These are phyloP conservation scores for Drosophila sechellia DNA, from an alignment of 1,140 invertebrate genomes.

Conservation along the genomic window DNA sequence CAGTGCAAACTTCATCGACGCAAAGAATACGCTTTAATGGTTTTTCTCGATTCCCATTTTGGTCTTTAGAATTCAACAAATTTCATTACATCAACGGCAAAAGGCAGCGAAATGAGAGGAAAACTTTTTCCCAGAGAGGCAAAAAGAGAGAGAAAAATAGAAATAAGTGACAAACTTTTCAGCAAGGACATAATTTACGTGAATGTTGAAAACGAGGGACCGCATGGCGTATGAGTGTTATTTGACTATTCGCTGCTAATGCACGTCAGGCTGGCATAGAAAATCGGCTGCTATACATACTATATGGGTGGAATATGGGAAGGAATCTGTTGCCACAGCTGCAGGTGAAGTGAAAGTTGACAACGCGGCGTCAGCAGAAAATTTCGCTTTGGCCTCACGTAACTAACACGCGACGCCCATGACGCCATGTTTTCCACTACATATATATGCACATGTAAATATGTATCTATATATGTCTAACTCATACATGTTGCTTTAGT, in stretches of 20 bases:
- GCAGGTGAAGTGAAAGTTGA: conserved; percentile 80
- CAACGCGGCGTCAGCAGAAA: conserved; percentile 73
- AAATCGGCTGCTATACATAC: not conserved
- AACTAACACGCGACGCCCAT: conserved; percentile 56
- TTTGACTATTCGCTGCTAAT: conserved; percentile 77
- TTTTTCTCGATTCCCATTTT: conserved; percentile 48
- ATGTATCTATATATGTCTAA: not conserved
- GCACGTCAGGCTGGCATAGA: conserved; percentile 30
- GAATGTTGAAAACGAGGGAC: conserved; percentile 67
- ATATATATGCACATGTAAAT: conserved; percentile 2
- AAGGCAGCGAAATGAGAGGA: conserved; percentile 30
- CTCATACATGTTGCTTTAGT: not conserved
- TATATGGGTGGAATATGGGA: conserved; percentile 1
- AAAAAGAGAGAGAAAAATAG: not conserved
- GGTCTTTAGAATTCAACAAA: conserved; percentile 69
- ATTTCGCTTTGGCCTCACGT: conserved; percentile 72
- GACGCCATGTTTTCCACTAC: conserved; percentile 27
- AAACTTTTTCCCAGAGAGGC: conserved; percentile 46
- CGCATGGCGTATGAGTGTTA: conserved; percentile 75
- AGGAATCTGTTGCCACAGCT: conserved; percentile 59
- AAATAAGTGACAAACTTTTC: conserved; percentile 46
- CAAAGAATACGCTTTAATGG: conserved; percentile 74
- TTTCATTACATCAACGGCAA: conserved; percentile 73
- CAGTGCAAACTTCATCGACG: conserved; percentile 58
- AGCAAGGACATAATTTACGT: conserved; percentile 64